Percentiles rank a stretch among this genome's conserved stretches.
Evolutionary conservation across 2,888 invertebrate genomes (phyloP).

Genomic region (Aspidiotus destructor): DNA sequence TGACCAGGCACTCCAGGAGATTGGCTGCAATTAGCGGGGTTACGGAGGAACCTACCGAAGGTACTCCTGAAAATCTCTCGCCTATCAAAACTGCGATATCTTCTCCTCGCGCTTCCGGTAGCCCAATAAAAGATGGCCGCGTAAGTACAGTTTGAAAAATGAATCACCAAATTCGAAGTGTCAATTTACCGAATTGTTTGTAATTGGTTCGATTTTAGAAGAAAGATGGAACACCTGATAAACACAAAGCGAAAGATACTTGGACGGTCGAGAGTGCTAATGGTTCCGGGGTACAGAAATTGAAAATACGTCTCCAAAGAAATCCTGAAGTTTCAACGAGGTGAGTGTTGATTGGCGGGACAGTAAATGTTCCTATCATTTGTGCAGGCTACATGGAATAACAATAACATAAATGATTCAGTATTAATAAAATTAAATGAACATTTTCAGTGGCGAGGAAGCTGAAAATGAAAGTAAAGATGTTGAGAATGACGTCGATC

Average conservation of each 20-base stretch:
- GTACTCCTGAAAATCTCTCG: constrained; percentile 5
- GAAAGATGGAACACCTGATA: constrained; percentile 22
- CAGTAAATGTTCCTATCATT: too few species aligned
- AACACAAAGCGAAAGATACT: constrained; percentile 23
- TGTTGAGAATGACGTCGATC: not conserved
- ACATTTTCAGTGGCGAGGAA: too few species aligned
- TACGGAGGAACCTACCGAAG: constrained; percentile 20
- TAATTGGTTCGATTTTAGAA: constrained; percentile 1
- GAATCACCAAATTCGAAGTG: too few species aligned
- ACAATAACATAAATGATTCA: too few species aligned
- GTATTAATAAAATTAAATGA: too few species aligned
- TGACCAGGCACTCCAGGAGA: constrained; percentile 25
- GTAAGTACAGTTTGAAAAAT: not conserved
- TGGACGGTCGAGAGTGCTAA: constrained; percentile 47
- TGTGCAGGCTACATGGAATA: too few species aligned
- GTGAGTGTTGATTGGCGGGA: not conserved
- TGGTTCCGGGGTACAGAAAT: constrained; percentile 39
- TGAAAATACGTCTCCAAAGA: constrained; percentile 36
- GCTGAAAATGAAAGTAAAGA: too few species aligned
- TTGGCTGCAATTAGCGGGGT: constrained; percentile 23
- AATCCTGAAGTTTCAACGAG: not conserved
- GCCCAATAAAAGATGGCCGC: constrained; percentile 19
- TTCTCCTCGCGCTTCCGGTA: constrained; percentile 17
- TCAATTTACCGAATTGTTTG: too few species aligned
- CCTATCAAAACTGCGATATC: constrained; percentile 23